Conservation (phyloP, 1,140 invertebrate species). For the Bombus waltoni region DNA sequence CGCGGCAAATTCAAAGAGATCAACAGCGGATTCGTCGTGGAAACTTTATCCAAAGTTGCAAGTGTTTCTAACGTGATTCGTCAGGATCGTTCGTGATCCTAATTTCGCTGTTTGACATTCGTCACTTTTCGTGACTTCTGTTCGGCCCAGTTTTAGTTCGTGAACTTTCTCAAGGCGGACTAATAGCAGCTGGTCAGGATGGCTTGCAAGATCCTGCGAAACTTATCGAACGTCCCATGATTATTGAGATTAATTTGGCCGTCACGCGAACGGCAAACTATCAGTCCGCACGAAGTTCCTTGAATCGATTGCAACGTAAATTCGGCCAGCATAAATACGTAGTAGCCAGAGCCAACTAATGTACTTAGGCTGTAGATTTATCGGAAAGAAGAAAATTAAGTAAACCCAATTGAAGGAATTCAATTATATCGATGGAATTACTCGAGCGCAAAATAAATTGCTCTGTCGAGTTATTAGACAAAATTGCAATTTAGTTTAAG, state of each 20-base stretch:
- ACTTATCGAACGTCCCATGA: constrained; percentile 10
- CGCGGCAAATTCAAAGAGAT: constrained; percentile 1
- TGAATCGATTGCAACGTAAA: neutral
- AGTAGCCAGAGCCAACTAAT: too few relatives aligned
- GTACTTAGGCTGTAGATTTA: too few relatives aligned
- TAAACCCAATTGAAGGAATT: too few relatives aligned
- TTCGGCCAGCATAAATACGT: neutral
- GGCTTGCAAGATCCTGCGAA: neutral
- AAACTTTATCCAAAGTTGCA: neutral
- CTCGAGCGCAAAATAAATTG: too few relatives aligned
- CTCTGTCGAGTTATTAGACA: too few relatives aligned
- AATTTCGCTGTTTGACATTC: neutral
- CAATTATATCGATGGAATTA: too few relatives aligned
- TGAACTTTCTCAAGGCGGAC: neutral
- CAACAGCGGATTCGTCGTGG: constrained; percentile 33
- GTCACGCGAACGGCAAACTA: neutral
- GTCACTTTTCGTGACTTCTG: constrained; percentile 9
- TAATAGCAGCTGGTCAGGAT: neutral
- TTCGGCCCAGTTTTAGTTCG: neutral
- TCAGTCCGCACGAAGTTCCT: constrained; percentile 2
- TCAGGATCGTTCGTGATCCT: constrained; percentile 27
- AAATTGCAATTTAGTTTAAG: too few relatives aligned
- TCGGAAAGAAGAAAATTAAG: too few relatives aligned
- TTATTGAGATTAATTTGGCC: constrained; percentile 27
- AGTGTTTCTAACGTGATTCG: constrained; percentile 24